Evolutionary conservation across 2,797 vertebrate genomes (phyloP).

Genomic region (Choloepus didactylus): DNA sequence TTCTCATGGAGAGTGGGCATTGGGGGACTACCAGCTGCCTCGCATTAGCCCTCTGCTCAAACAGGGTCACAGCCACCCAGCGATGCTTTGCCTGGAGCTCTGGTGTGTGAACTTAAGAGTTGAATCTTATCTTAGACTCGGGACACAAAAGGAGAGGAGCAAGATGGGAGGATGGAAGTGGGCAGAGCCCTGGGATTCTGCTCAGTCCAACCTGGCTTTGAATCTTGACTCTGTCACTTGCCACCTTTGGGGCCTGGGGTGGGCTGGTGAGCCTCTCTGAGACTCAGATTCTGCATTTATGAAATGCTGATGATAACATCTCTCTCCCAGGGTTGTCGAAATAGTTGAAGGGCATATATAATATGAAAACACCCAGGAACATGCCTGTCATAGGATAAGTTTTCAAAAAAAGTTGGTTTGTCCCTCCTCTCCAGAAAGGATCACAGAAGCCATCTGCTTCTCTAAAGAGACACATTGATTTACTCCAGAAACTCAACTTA

Average conservation of each 20-base stretch:
- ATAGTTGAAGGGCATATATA: background rate
- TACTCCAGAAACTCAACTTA: background rate
- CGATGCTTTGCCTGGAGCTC: background rate
- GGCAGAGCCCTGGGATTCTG: background rate
- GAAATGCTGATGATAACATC: background rate
- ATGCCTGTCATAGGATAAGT: background rate
- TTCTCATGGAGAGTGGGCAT: background rate
- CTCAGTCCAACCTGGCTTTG: background rate
- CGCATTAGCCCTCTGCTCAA: background rate
- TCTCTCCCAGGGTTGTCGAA: background rate
- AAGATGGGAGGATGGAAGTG: background rate
- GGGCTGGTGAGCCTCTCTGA: background rate
- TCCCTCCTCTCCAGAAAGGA: background rate
- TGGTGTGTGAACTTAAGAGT: background rate
- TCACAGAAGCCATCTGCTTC: background rate
- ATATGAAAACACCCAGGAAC: background rate
- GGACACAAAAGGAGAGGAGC: background rate
- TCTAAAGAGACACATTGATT: background rate
- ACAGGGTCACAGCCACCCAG: too few relatives aligned
- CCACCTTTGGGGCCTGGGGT: background rate
- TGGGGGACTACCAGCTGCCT: fast-evolving
- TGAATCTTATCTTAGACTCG: background rate
- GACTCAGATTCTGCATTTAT: background rate
- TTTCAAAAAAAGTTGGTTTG: background rate
- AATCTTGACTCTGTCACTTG: background rate